Percentiles rank a stretch among this genome's conserved stretches.
phyloP scores from a whole-genome alignment of 2,888 invertebrate species.

The Calameuta pallipes region DNA sequence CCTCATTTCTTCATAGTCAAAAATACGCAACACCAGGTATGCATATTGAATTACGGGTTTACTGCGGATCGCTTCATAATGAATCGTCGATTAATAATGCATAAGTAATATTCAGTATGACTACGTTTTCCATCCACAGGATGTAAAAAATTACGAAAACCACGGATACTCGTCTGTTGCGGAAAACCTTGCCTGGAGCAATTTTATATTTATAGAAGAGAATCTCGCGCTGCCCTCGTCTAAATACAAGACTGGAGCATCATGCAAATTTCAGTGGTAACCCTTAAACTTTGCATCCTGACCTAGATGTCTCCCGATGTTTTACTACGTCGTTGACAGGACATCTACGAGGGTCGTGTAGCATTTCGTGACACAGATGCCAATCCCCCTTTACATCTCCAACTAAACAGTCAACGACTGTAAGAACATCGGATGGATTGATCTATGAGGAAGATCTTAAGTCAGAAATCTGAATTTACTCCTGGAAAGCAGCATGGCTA shows the following conservation, averaged over 20 bases:
- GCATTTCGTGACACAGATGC: neutral
- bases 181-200: neutral
- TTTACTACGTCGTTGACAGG: slow-evolving; percentile 25
- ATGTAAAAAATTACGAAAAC: neutral
- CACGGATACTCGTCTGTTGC: neutral
- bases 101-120: neutral
- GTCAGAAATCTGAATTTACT: neutral
- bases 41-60: neutral
- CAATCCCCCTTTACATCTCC: neutral
- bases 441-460: neutral
- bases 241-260: slow-evolving; percentile 22
- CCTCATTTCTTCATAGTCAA: neutral
- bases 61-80: neutral
- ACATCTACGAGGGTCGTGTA: neutral
- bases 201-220: neutral
- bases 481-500: neutral
- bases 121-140: neutral
- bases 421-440: neutral
- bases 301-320: slow-evolving; percentile 42
- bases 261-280: slow-evolving; percentile 48
- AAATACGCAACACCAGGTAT: neutral
- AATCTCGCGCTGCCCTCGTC: slow-evolving; percentile 1
- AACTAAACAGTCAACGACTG: neutral
- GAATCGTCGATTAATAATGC: neutral
- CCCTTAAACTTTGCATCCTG: slow-evolving; percentile 49